These are phyloP conservation scores for Molanna angustata DNA, from an alignment of 2,888 invertebrate genomes.

Conservation along the genomic window DNA sequence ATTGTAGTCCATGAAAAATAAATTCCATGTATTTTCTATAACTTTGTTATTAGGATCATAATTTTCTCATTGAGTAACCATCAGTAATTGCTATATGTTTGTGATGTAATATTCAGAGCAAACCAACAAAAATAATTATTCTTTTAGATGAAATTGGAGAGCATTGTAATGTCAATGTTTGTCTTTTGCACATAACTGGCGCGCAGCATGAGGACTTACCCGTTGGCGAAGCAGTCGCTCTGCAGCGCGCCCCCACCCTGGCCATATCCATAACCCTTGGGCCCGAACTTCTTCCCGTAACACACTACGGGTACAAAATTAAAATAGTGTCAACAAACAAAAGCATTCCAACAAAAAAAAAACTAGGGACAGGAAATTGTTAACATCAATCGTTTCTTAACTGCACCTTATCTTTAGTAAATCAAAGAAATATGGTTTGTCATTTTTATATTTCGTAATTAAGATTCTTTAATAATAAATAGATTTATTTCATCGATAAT, in stretches of 20 bases:
- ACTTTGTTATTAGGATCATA: no score
- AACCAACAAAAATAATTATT: background rate
- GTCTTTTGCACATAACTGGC: no score
- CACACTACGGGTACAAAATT: conserved; percentile 67
- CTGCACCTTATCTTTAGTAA: conserved; percentile 24
- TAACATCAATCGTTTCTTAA: background rate
- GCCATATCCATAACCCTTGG: conserved; percentile 96
- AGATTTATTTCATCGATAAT: no score
- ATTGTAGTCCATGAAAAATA: no score
- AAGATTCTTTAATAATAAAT: no score
- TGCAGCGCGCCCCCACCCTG: conserved; percentile 93
- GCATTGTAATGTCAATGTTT: background rate
- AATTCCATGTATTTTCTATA: no score
- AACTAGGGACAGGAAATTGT: conserved; percentile 15
- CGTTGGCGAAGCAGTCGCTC: conserved; percentile 82
- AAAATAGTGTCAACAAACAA: conserved; percentile 25
- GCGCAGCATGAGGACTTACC: conserved; percentile 55
- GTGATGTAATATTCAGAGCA: background rate
- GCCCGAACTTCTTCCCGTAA: conserved; percentile 96
- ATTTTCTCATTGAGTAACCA: no score
- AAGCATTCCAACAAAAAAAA: conserved; percentile 26
- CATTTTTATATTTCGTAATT: no score
- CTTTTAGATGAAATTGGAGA: background rate
- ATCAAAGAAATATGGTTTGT: no score
- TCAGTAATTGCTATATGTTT: no score